These are phyloP conservation scores for Cervus canadensis DNA, from an alignment of 2,113 vertebrate species.

Conservation along the genomic window DNA sequence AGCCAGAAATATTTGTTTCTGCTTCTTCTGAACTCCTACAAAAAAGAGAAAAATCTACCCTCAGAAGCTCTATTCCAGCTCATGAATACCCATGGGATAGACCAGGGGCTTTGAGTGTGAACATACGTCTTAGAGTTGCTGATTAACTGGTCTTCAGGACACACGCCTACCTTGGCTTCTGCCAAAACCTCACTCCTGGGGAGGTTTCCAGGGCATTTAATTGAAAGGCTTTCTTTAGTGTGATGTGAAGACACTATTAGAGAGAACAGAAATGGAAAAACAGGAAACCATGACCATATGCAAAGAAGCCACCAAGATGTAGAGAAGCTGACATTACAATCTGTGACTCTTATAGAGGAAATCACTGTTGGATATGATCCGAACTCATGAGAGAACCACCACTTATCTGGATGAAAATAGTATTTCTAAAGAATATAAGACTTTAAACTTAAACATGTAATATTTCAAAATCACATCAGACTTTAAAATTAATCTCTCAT, in stretches of 20 bases:
- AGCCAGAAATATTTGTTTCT: background rate
- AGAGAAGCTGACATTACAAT: background rate
- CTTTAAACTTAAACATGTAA: background rate
- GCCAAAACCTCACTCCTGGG: background rate
- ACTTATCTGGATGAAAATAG: background rate
- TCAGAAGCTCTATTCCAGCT: background rate
- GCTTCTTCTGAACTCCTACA: background rate
- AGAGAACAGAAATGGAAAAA: background rate
- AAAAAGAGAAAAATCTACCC: background rate
- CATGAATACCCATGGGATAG: background rate
- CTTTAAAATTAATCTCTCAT: background rate
- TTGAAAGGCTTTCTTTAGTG: background rate
- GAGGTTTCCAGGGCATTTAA: background rate
- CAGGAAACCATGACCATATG: background rate
- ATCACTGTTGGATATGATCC: background rate
- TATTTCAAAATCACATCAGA: background rate
- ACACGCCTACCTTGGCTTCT: background rate
- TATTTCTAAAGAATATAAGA: background rate
- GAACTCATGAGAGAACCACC: background rate
- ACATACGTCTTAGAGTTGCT: background rate
- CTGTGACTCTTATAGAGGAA: background rate
- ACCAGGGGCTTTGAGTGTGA: background rate
- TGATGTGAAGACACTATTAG: background rate
- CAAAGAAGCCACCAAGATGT: background rate
- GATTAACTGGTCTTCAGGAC: background rate